These are phyloP conservation scores for Ispidina lecontei DNA, from an alignment of 2,797 vertebrate genomes.

Conservation along the genomic window DNA sequence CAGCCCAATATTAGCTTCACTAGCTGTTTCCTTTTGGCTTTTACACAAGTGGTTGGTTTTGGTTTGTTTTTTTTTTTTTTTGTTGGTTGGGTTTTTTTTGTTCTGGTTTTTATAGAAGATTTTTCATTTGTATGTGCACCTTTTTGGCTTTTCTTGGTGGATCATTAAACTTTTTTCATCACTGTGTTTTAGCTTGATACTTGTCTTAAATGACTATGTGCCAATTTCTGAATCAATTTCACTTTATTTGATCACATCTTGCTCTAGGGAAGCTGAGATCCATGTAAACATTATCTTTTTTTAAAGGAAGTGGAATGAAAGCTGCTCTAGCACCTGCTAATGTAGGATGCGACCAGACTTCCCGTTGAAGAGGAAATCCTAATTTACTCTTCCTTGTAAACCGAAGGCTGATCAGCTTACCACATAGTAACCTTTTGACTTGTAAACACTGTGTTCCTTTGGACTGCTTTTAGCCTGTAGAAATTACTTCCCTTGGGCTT, in stretches of 20 bases:
- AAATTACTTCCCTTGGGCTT: neutral
- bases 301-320: constrained; percentile 67
- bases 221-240: neutral
- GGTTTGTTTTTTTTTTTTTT: neutral
- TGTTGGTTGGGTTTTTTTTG: too few relatives aligned
- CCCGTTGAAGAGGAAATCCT: constrained; percentile 76
- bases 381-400: constrained; percentile 75
- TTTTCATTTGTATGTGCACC: neutral
- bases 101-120: neutral
- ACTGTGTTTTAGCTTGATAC: neutral
- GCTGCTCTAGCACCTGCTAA: constrained; percentile 72
- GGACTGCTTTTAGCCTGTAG: constrained; percentile 17
- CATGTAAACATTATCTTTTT: constrained; percentile 45
- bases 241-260: neutral
- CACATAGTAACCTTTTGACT: constrained; percentile 75
- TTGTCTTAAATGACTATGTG: neutral
- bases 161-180: neutral
- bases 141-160: neutral
- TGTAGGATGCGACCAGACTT: constrained; percentile 69
- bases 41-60: neutral
- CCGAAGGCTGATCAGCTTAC: constrained; percentile 60
- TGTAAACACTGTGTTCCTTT: constrained; percentile 73
- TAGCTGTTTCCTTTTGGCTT: neutral
- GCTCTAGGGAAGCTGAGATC: neutral
- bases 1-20: neutral